phyloP scores from a whole-genome alignment of 2,888 invertebrate species.

The Muschampia plurimacula region DNA sequence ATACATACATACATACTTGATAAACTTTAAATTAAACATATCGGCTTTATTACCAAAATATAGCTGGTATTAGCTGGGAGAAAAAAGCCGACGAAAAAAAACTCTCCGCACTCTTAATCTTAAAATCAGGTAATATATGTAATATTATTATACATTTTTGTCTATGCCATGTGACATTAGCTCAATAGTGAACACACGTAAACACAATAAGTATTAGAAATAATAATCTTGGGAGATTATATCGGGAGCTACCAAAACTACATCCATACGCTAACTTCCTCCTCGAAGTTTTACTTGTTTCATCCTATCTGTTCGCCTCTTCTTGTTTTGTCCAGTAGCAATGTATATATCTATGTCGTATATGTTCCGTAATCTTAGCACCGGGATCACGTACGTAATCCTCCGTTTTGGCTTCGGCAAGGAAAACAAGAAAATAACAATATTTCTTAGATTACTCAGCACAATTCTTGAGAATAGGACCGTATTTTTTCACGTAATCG shows the following conservation, averaged over 20 bases:
- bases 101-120: too few relatives aligned
- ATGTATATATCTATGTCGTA: slow-evolving; percentile 11
- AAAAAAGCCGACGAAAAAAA: too few relatives aligned
- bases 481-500: slow-evolving; percentile 4
- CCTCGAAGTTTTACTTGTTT: slow-evolving; percentile 20
- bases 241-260: neutral
- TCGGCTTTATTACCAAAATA: too few relatives aligned
- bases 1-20: too few relatives aligned
- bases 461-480: slow-evolving; percentile 9
- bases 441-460: slow-evolving; percentile 20
- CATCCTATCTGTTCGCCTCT: slow-evolving; percentile 18
- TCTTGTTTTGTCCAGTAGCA: slow-evolving; percentile 26
- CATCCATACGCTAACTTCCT: slow-evolving; percentile 7
- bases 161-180: too few relatives aligned
- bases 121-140: too few relatives aligned
- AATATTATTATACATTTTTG: too few relatives aligned
- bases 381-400: slow-evolving; percentile 35
- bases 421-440: slow-evolving; percentile 31
- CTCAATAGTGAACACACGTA: too few relatives aligned
- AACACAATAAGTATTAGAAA: neutral
- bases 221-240: neutral
- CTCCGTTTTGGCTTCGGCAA: slow-evolving; percentile 27
- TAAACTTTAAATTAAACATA: too few relatives aligned
- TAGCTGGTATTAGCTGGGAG: too few relatives aligned
- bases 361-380: slow-evolving; percentile 32